Percentiles rank a stretch among this genome's conserved stretches.
Conservation (phyloP, 2,113 vertebrate species). For the Martes martes region DNA sequence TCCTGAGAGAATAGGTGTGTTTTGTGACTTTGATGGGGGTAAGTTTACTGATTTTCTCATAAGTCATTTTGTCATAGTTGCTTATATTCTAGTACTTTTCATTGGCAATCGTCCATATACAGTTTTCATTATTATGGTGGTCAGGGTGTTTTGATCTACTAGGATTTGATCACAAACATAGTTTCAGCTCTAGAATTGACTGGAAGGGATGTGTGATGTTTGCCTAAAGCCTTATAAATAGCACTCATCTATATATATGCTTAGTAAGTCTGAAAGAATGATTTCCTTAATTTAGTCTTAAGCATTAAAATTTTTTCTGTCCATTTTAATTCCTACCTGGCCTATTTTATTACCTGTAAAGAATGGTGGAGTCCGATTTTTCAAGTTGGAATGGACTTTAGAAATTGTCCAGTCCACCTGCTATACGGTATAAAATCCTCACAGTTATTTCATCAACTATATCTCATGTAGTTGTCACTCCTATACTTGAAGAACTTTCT, state of each 20-base stretch:
- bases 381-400: not conserved
- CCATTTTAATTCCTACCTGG: not conserved
- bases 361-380: not conserved
- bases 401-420: not conserved
- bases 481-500: not conserved
- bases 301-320: not conserved
- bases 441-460: not conserved
- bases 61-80: not conserved
- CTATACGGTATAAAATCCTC: not conserved
- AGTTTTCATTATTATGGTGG: not conserved
- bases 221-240: not conserved
- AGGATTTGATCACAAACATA: not conserved
- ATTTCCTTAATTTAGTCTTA: constrained; percentile 18
- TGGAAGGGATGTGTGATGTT: not conserved
- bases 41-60: constrained; percentile 58
- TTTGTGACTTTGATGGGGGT: constrained; percentile 95
- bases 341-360: not conserved
- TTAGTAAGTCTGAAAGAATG: not conserved
- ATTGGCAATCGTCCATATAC: not conserved
- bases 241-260: not conserved
- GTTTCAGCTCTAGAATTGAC: not conserved
- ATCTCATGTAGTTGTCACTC: not conserved
- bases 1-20: constrained; percentile 92
- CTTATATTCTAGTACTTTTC: not conserved
- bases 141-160: not conserved